phyloP scores from a whole-genome alignment of 2,797 vertebrate species.

The Alosa sapidissima region DNA sequence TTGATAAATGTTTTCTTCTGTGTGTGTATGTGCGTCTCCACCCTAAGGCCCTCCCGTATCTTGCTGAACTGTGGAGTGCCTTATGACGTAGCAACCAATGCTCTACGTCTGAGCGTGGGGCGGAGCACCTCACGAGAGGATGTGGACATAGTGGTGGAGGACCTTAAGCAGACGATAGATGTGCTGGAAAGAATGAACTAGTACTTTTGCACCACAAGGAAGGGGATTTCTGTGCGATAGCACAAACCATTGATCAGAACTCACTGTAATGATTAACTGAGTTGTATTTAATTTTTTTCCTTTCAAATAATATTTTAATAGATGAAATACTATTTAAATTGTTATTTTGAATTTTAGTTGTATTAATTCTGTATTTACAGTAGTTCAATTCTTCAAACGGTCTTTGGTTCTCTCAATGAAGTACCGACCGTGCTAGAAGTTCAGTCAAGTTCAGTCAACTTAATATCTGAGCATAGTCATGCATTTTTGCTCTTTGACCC shows the following conservation, averaged over 20 bases:
- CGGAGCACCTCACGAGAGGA: slow-evolving; percentile 79
- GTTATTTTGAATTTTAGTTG: neutral
- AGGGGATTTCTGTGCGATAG: neutral
- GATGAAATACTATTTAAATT: neutral
- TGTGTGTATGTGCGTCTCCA: neutral
- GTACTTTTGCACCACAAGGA: slow-evolving; percentile 16
- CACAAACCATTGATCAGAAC: neutral
- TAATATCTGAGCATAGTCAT: too few species aligned
- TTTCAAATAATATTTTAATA: neutral
- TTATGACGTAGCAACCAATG: slow-evolving; percentile 78
- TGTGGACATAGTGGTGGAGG: slow-evolving; percentile 84
- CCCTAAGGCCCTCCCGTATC: slow-evolving; percentile 83
- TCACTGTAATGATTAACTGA: neutral
- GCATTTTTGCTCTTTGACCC: neutral
- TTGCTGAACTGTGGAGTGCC: slow-evolving; percentile 86
- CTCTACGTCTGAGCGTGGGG: slow-evolving; percentile 89
- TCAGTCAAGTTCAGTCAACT: neutral
- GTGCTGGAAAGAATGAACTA: slow-evolving; percentile 71
- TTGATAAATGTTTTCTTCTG: too few species aligned
- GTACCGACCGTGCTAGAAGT: neutral
- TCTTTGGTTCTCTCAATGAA: neutral
- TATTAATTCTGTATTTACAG: neutral
- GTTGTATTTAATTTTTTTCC: neutral
- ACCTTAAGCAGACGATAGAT: slow-evolving; percentile 79
- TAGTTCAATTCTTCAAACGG: neutral